phyloP scores from a whole-genome alignment of 1,140 invertebrate genomes.

The Brachionus plicatilis region DNA sequence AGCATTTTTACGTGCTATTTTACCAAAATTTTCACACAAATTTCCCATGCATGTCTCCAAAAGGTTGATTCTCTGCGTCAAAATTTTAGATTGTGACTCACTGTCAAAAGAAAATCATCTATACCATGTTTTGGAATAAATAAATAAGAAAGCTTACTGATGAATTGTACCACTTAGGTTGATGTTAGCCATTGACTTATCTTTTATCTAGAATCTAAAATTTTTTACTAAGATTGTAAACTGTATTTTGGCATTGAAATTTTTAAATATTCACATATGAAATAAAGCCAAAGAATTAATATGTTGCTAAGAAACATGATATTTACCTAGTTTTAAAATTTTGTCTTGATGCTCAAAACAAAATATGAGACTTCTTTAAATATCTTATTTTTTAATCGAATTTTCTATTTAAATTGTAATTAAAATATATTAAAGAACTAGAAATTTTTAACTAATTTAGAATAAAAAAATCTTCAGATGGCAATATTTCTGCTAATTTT shows the following conservation, averaged over 20 bases:
- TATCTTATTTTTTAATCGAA: too few relatives aligned
- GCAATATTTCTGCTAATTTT: too few relatives aligned
- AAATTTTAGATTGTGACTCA: constrained; percentile 35
- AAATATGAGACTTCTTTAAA: too few relatives aligned
- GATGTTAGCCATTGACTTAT: constrained; percentile 8
- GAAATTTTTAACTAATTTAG: too few relatives aligned
- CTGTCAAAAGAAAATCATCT: neutral
- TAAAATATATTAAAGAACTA: too few relatives aligned
- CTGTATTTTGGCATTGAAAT: neutral
- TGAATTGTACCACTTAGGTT: constrained; percentile 27
- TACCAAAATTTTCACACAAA: constrained; percentile 38
- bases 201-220: neutral
- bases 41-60: constrained; percentile 23
- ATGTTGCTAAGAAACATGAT: neutral
- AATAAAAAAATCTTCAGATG: too few relatives aligned
- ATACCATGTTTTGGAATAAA: too few relatives aligned
- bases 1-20: constrained; percentile 33
- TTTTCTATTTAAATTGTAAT: too few relatives aligned
- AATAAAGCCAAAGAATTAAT: neutral
- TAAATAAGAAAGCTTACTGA: neutral
- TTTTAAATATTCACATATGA: neutral
- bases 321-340: neutral
- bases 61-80: constrained; percentile 21
- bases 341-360: neutral
- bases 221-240: neutral